Evolutionary conservation across 2,888 invertebrate species (phyloP), one percentile per base, ranked within the genome.

Genomic region (Empis stercorea): DNA sequence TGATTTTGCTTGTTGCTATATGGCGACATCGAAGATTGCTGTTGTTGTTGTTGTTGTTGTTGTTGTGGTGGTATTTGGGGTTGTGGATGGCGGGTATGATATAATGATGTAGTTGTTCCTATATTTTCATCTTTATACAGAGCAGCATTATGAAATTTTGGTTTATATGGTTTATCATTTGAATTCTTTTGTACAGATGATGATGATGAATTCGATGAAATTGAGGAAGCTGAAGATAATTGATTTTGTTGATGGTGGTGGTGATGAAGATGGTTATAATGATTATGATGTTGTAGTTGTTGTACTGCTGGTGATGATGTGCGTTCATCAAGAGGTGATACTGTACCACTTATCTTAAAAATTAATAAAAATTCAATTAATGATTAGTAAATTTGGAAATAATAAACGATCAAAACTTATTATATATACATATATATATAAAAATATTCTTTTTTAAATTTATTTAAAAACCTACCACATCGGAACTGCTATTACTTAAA

Each of bases 101-200:
- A 51, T 27, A 27, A 7, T 27, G 23, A 7, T 27, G 23, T 27
- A 7, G 23, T 27, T 27, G 23, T 27, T 27, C 3, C 20, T 20
- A 34, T 34, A 30, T n/a, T 32, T 34, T 71, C 73, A 46, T 73
- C 72, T 54, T 73, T 72, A 65, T 77, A 78, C 53, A 75, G 66
- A 23, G 76, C 71, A 53, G 78, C 80, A 63, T 81, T 80, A 55
- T 78, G 79, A 61, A 84, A 85, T 70, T 84, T 84, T 48, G 84
- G 84, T 66, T 84, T 84, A 60, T 84, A 84, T 74, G 63, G 76
- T 62, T 73, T 78, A 68, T 61, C 73, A 61, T 66, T 65, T n/a
- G 63, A 57, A 30, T 60, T 58, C 64, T 73, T 74, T 53, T 61
- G 57, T 52, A 59, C 58, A 40, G 56, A 55, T 36, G 56, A 54